Percentiles rank a stretch among this genome's conserved stretches.
phyloP scores from a whole-genome alignment of 2,888 invertebrate species.

The Agrochola circellaris region DNA sequence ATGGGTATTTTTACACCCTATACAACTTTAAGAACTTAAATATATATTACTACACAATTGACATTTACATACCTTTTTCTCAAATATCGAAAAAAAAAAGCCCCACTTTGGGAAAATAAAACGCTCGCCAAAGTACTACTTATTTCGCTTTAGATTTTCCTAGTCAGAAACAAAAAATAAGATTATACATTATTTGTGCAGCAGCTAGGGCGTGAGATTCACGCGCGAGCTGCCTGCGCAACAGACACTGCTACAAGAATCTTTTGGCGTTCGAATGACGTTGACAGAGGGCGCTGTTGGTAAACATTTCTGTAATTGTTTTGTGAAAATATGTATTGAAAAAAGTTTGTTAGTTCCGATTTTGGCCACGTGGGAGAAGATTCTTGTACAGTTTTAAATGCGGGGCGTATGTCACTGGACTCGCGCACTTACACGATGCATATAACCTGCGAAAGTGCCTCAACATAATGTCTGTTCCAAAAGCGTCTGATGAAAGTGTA shows the following conservation, averaged over 20 bases:
- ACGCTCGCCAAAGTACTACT: conserved; percentile 12
- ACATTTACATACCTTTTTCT: conserved; percentile 12
- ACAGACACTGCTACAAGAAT: neutral
- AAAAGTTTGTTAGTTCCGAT: neutral
- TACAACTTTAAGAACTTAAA: neutral
- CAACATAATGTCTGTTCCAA: too few relatives aligned
- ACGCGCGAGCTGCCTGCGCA: neutral
- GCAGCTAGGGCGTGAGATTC: neutral
- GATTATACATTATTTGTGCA: neutral
- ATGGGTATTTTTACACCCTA: neutral
- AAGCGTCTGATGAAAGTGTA: too few relatives aligned
- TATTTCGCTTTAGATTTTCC: neutral
- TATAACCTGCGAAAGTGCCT: too few relatives aligned
- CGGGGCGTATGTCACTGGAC: too few relatives aligned
- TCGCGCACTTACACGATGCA: too few relatives aligned
- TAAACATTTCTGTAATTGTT: neutral
- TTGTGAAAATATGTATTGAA: neutral
- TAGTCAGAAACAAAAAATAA: neutral
- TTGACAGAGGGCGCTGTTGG: neutral
- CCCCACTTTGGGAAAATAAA: conserved; percentile 16
- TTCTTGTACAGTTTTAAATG: neutral
- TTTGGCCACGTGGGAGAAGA: neutral
- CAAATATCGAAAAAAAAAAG: conserved; percentile 21
- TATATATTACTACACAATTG: neutral
- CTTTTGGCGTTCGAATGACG: neutral